Base-by-base conservation (phyloP, 2,797 vertebrate genomes). In the Cirrhinus mrigala region DNA sequence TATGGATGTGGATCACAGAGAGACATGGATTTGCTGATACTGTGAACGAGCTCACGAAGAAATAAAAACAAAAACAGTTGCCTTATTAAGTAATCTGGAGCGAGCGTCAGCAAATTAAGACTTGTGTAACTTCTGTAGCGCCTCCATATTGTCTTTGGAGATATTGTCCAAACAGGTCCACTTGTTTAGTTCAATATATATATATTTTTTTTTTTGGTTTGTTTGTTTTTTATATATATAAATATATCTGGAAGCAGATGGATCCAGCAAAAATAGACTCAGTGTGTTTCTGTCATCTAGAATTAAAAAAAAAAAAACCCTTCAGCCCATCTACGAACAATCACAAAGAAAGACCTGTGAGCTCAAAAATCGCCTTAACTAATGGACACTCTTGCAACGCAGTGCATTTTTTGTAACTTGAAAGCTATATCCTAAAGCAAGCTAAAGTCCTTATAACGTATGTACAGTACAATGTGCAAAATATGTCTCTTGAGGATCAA, bases 341-440 rank as follows among this genome's bases (percentile, higher is more conserved):
- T 93, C 92, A 94, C 90, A 85, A 94, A 92, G 90, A 94, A 91
- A 91, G 93, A 97, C 97, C 98, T 97, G 96, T 96, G 97, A 98
- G 97, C 97, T 99, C 97, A 97, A 98, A 97, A 97, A 97, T 96
- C 97, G 98, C 98, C 98, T 99, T 99, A 99, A 99, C 97, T 96
- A 96, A 96, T 84, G 96, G 97, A 99, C 97, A 98, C 97, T 98
- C 96, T 97, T 95, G 91, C 96, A 96, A 92, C 91, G 94, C 97
- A 97, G 97, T 98, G 97, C 96, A 96, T 98, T 97, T 90, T 97
- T 98, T 97, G 89, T 97, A 97, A 97, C 96, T 97, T 97, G 95
- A 97, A 96, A 97, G 96, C 95, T 96, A 97, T 98, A 97, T 95
- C 96, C 96, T 95, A 96, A 97, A 96, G 96, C 97, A 96, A 97